Base-by-base conservation (phyloP, 2,888 invertebrate genomes). In the Yponomeuta plumbellus region DNA sequence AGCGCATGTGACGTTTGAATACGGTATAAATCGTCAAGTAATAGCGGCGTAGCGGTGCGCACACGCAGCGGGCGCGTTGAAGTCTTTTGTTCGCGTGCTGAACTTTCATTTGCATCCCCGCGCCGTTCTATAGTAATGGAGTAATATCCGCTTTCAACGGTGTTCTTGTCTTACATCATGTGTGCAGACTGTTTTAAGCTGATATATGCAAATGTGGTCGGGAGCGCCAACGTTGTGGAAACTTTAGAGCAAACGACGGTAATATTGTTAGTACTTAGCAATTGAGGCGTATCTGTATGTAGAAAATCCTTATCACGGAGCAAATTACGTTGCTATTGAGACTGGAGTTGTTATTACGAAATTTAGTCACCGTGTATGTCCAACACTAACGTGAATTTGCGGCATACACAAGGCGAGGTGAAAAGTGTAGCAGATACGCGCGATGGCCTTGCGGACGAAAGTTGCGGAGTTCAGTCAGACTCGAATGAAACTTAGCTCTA, bases 81-180 rank as follows among this genome's bases (percentile, higher is more conserved):
- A 79, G 79, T 86, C 85, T 86, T 84, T 85, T 82, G 76, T 83
- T 76, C 67, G 73, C 52, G 67, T 66, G 68, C 66, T 68, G 59
- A 56, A 68, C 70, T 70, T 62, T 62, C 57, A 62, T 65, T 67
- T 65, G 66, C n/a, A 61, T 66, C 65, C 64, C 66, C 66, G 66
- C 57, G 59, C 59, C 62, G 64, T 67, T 61, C 61, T 67, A 61
- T 66, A 67, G 58, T 64, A 64, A 66, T 66, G 64, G 20, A 62
- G 39, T 52, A 64, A 65, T 10, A 61, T 66, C 65, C 59, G 69
- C 68, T 44, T 63, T 63, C 63, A 63, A 63, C 40, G 40, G 63
- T 63, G 40, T 44, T 63, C 63, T 63, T 63, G 40, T 40, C 20
- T 63, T 26, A 63, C 63, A 44, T 63, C 11, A 59, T 59, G 75